Percentiles rank a stretch among this genome's conserved stretches.
Evolutionary conservation across 2,888 invertebrate genomes (phyloP).

Genomic region (Drosophila colorata): DNA sequence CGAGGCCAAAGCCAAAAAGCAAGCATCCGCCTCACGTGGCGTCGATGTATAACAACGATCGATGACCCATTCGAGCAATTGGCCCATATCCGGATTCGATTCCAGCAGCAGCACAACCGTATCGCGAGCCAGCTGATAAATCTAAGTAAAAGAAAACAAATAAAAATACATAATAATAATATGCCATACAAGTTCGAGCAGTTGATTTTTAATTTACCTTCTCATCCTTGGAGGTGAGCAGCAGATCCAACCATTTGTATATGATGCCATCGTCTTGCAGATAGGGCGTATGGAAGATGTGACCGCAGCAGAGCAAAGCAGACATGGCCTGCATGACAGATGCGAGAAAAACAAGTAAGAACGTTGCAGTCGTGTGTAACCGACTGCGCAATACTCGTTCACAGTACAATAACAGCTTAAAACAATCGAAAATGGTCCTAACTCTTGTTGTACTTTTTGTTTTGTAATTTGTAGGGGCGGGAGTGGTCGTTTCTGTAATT

Average conservation of each 20-base stretch:
- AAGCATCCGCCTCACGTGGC: conserved; percentile 96
- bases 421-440: too few relatives aligned
- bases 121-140: conserved; percentile 95
- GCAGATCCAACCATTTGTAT: conserved; percentile 96
- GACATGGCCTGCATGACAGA: conserved; percentile 93
- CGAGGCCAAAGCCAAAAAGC: conserved; percentile 97
- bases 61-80: conserved; percentile 98
- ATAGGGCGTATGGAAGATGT: conserved; percentile 94
- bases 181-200: background rate
- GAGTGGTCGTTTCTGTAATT: too few relatives aligned
- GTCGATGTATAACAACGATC: conserved; percentile 98
- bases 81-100: conserved; percentile 96
- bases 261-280: conserved; percentile 96
- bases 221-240: conserved; percentile 94
- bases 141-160: conserved; percentile 86
- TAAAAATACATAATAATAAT: background rate
- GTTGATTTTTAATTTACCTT: conserved; percentile 87
- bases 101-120: conserved; percentile 97
- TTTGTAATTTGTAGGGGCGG: too few relatives aligned
- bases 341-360: background rate
- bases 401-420: too few relatives aligned
- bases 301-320: conserved; percentile 97
- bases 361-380: background rate
- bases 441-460: too few relatives aligned
- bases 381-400: too few relatives aligned